phyloP scores from a whole-genome alignment of 2,888 invertebrate genomes.

The Masnerella sp. region DNA sequence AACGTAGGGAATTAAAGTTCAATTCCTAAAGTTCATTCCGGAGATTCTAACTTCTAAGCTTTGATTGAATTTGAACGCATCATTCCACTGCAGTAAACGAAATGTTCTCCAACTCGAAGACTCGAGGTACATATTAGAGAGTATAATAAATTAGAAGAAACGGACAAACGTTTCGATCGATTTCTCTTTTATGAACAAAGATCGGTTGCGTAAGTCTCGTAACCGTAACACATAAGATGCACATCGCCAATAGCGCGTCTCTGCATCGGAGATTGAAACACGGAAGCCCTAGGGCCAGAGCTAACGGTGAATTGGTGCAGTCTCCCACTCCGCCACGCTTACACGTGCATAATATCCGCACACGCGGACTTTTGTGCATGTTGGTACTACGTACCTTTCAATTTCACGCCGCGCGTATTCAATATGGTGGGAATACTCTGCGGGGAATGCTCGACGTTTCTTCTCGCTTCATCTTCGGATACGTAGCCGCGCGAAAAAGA shows the following conservation, averaged over 20 bases:
- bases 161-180: constrained; percentile 45
- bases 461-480: constrained; percentile 35
- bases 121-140: too few species aligned
- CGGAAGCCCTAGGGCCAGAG: constrained; percentile 72
- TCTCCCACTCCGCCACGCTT: constrained; percentile 54
- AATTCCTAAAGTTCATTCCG: too few species aligned
- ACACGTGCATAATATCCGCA: constrained; percentile 48
- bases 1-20: too few species aligned
- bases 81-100: too few species aligned
- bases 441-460: constrained; percentile 35
- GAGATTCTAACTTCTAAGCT: too few species aligned
- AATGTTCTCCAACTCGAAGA: too few species aligned
- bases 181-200: constrained; percentile 51
- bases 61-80: too few species aligned
- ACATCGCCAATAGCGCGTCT: constrained; percentile 59
- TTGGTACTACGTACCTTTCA: constrained; percentile 54
- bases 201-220: constrained; percentile 41
- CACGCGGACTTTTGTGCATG: constrained; percentile 42
- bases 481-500: constrained; percentile 37
- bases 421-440: constrained; percentile 53
- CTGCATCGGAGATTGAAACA: constrained; percentile 66
- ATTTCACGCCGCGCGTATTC: constrained; percentile 57
- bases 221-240: constrained; percentile 63
- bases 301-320: constrained; percentile 72
- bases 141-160: constrained; percentile 44